These are phyloP conservation scores for Dicrostonyx torquatus DNA, from an alignment of 2,797 vertebrate species.

Conservation along the genomic window DNA sequence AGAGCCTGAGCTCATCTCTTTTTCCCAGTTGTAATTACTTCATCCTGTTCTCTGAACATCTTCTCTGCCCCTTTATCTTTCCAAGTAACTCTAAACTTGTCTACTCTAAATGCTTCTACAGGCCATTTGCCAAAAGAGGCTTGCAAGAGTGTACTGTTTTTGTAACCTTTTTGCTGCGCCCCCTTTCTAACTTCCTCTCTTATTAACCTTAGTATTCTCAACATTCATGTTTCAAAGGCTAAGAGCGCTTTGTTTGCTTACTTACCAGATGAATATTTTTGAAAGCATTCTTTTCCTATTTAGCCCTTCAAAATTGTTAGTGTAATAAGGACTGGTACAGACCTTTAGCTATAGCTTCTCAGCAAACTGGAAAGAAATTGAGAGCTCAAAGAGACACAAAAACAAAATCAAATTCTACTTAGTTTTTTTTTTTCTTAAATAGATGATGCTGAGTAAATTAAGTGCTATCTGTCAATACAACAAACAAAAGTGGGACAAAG, in stretches of 20 bases:
- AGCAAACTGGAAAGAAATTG: neutral
- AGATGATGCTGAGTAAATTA: neutral
- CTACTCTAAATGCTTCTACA: conserved; percentile 54
- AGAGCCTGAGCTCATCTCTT: conserved; percentile 58
- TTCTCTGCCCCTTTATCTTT: conserved; percentile 54
- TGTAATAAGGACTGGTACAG: neutral
- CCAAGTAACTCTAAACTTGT: conserved; percentile 61
- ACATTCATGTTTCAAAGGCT: conserved; percentile 45
- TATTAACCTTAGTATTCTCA: conserved; percentile 45
- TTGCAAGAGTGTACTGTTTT: neutral
- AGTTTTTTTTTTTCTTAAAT: neutral
- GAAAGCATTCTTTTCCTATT: conserved; percentile 33
- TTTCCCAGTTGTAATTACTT: conserved; percentile 72
- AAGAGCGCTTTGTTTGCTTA: conserved; percentile 54
- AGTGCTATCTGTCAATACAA: neutral
- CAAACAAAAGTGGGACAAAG: neutral
- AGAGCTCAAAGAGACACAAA: conserved; percentile 10
- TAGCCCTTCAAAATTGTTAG: neutral
- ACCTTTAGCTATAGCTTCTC: neutral
- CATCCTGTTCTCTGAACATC: conserved; percentile 45
- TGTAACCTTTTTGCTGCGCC: neutral
- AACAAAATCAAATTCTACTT: neutral
- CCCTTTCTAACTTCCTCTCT: neutral
- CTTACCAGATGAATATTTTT: conserved; percentile 34
- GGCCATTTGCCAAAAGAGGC: conserved; percentile 40